Conservation (phyloP, 2,797 vertebrate genomes). For the Nyctibius grandis region DNA sequence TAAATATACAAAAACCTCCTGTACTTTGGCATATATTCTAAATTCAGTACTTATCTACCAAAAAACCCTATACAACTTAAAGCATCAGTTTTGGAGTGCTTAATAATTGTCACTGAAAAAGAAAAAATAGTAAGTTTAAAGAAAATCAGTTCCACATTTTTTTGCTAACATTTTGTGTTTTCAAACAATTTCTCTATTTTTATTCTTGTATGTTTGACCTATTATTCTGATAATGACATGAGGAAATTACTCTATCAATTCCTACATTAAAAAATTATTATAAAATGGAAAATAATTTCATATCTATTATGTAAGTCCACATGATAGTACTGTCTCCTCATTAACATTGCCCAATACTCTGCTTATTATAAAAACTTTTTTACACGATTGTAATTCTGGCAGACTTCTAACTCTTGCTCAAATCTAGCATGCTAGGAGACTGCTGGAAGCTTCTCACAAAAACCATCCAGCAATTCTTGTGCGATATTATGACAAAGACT, state of each 20-base stretch:
- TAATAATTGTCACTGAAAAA: neutral
- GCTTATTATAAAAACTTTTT: neutral
- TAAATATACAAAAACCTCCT: neutral
- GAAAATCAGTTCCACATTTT: neutral
- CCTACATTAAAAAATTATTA: neutral
- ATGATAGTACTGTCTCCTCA: neutral
- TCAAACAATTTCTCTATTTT: neutral
- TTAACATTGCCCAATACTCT: neutral
- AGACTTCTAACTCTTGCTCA: neutral
- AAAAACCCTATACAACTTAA: neutral
- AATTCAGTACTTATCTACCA: neutral
- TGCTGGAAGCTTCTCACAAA: neutral
- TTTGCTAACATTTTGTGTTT: neutral
- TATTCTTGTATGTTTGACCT: neutral
- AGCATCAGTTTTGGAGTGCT: neutral
- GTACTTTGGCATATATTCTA: neutral
- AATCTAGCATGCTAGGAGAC: neutral
- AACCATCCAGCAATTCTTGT: neutral
- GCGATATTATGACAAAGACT: neutral
- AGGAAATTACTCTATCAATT: neutral
- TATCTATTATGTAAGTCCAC: neutral
- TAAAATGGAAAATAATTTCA: neutral
- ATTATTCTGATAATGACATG: neutral
- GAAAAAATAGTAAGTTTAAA: neutral
- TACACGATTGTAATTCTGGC: neutral